Base-by-base conservation (phyloP, 1,140 invertebrate genomes). In the Aphis craccivora region DNA sequence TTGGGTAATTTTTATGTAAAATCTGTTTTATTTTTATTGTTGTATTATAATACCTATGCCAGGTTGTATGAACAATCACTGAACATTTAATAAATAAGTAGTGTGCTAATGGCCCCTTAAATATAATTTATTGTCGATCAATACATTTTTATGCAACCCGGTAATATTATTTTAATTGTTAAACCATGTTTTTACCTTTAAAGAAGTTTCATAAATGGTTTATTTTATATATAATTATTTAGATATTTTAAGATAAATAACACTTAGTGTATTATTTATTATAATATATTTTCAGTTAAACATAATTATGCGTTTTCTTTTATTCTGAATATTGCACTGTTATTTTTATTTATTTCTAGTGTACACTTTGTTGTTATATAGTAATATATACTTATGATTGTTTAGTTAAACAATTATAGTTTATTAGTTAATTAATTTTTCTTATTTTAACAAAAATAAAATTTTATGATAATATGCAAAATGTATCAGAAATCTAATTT, bases 1-100 rank as follows among this genome's bases (percentile, higher is more conserved):
- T 89, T 53, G 87, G 48, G 87, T 89, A 53, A 35, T 89, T 30
- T 89, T 37, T 53, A 5, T 89, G 22, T 37, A 89, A 89, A 48
- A 55, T 55, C 14, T 53, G 11, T 89, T 89, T 53, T 51, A 35
- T 35, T 88, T 51, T 89, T 23, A 37, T 89, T 89, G 35, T 89
- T 89, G 40, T 53, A 87, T 48, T 35, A 35, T 89, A 37, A 53
- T 37, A 89, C 51, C 1, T 51, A 51, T 51, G 48, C 14, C 48
- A 51, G 48, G 18, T 51, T 51, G 48, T 51, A 51, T 18, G 18
- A 51, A 51, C 18, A 18, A 51, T 51, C 18, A 51, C 48, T 51
- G 18, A 51, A 51, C 14, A 51, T 51, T 18, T 51, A 51, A 51
- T 51, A 14, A 51, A 51, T 51, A 51, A 51, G 48, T 51, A 51